phyloP scores from a whole-genome alignment of 92 coral and sea anemone genomes.

The Epizoanthus scotinus region DNA sequence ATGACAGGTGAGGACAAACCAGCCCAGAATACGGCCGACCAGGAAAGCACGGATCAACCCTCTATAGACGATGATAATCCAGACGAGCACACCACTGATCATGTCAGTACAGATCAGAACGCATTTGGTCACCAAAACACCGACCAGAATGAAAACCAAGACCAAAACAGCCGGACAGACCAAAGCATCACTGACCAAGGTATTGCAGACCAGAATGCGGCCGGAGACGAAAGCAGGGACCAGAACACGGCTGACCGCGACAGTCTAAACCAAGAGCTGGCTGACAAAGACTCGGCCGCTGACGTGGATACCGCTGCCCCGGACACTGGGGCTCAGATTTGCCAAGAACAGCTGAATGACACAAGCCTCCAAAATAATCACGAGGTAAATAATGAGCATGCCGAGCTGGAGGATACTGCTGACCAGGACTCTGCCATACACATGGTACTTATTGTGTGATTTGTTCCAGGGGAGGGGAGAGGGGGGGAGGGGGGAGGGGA shows the following conservation, averaged over 20 bases:
- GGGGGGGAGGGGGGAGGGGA: too few species aligned
- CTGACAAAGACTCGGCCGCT: neutral
- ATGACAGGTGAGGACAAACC: neutral
- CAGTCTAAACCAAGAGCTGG: neutral
- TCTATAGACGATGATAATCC: neutral
- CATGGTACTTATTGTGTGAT: constrained; percentile 22
- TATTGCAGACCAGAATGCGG: neutral
- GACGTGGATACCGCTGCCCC: neutral
- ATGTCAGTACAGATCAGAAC: constrained; percentile 9
- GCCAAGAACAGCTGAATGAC: neutral
- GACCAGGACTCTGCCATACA: neutral
- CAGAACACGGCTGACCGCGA: neutral
- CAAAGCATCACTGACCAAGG: neutral
- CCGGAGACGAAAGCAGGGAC: neutral
- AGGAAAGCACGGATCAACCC: neutral
- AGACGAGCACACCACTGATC: neutral
- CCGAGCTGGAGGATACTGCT: neutral
- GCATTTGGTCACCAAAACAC: neutral
- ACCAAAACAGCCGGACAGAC: neutral
- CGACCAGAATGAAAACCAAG: neutral
- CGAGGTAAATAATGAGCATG: neutral
- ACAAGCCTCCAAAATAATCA: neutral
- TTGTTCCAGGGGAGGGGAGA: neutral
- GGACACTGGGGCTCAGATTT: neutral
- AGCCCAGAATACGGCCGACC: neutral